Evolutionary conservation across 2,888 invertebrate species (phyloP).

Genomic region (Eupithecia subumbrata): DNA sequence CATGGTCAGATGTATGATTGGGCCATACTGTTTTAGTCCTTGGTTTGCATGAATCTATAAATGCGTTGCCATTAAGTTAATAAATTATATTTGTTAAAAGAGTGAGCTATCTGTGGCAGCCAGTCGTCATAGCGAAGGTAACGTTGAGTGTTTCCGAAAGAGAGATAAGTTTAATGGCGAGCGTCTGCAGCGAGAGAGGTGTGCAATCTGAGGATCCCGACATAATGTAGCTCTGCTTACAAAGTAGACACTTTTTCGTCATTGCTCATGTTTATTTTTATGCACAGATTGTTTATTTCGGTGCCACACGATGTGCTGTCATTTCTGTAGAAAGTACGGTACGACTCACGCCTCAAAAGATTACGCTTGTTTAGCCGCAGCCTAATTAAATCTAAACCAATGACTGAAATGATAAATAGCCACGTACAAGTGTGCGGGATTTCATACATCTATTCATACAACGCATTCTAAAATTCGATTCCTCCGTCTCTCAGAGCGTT

Average conservation of each 20-base stretch:
- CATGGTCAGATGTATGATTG: neutral
- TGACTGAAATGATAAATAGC: too few relatives aligned
- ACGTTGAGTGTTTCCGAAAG: neutral
- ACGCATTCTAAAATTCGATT: neutral
- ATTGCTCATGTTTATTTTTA: neutral
- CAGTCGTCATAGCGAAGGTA: neutral
- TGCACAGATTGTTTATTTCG: neutral
- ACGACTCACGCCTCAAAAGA: neutral
- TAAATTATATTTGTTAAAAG: neutral
- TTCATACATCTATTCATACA: neutral
- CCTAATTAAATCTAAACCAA: too few relatives aligned
- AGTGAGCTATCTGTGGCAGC: neutral
- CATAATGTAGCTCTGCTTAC: neutral
- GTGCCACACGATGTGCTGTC: neutral
- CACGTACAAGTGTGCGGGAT: too few relatives aligned
- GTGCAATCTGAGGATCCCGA: neutral
- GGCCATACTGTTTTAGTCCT: neutral
- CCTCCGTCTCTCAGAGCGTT: neutral
- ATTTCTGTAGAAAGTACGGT: neutral
- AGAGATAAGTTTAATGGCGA: neutral
- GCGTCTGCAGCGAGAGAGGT: neutral
- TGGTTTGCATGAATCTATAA: neutral
- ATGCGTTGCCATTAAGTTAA: neutral
- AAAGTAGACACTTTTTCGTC: neutral
- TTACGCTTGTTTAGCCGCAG: too few relatives aligned